A percentile compares a stretch with the other conserved stretches of the same genome.
These are phyloP conservation scores for Tetramorium simillimum DNA, from an alignment of 1,140 invertebrate genomes.

Conservation along the genomic window DNA sequence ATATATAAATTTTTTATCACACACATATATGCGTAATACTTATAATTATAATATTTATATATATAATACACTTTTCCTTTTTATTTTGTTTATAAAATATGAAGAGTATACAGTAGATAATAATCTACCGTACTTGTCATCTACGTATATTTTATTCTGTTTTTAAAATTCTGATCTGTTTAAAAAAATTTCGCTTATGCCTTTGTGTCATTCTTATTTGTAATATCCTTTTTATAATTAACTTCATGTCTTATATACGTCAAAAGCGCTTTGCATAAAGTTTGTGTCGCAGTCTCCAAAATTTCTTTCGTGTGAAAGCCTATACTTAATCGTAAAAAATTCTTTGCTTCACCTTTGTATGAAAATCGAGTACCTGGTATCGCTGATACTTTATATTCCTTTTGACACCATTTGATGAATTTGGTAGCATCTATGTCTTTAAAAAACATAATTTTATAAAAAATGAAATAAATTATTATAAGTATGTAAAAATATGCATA, in stretches of 20 bases:
- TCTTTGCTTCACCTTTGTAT: slow-evolving; percentile 75
- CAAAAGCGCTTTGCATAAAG: slow-evolving; percentile 76
- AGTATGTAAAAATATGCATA: not conserved
- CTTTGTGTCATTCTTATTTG: slow-evolving; percentile 9
- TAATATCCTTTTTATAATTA: slow-evolving; percentile 7
- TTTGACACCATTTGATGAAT: slow-evolving; percentile 81
- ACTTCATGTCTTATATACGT: slow-evolving; percentile 65
- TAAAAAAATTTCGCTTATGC: not conserved
- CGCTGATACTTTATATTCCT: slow-evolving; percentile 82
- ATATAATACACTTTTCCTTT: too few species aligned
- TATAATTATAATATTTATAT: too few species aligned
- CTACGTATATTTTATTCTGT: not conserved
- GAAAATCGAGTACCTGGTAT: slow-evolving; percentile 85
- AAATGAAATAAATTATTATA: slow-evolving; percentile 14
- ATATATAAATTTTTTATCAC: too few species aligned
- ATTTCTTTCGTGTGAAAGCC: slow-evolving; percentile 82
- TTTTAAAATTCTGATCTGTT: not conserved
- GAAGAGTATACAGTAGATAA: too few species aligned
- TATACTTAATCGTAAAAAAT: slow-evolving; percentile 84
- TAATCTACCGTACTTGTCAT: too few species aligned
- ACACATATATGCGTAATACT: too few species aligned
- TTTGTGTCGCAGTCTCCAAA: slow-evolving; percentile 72
- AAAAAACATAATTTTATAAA: slow-evolving; percentile 36
- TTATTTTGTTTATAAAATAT: too few species aligned
- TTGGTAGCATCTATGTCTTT: slow-evolving; percentile 77